Conservation (phyloP, 1,140 invertebrate species). For the Cherax quadricarinatus region DNA sequence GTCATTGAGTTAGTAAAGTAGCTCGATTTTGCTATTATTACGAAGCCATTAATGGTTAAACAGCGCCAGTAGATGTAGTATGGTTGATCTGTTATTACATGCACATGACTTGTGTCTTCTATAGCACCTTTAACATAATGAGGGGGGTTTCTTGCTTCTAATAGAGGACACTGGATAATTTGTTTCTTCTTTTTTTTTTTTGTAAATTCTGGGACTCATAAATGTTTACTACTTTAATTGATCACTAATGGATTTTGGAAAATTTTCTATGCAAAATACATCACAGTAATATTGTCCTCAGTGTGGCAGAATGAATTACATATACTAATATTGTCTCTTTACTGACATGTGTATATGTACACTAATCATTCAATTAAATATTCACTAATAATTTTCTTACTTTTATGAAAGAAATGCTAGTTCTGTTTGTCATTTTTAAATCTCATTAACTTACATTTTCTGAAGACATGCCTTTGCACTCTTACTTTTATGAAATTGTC, state of each 20-base stretch:
- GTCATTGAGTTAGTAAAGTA: not conserved
- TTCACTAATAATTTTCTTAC: not conserved
- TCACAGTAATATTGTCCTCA: not conserved
- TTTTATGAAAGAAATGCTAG: not conserved
- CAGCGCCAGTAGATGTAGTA: no score
- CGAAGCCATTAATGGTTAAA: not conserved
- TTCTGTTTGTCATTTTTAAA: not conserved
- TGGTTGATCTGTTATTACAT: not conserved
- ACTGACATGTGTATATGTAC: not conserved
- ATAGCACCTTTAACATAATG: not conserved
- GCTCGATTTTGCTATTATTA: not conserved
- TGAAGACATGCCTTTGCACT: not conserved
- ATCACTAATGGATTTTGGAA: not conserved
- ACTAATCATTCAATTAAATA: not conserved
- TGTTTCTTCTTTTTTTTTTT: not conserved
- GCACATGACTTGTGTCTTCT: not conserved
- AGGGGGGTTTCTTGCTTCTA: not conserved
- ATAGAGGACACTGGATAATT: not conserved
- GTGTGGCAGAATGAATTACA: not conserved
- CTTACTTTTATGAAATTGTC: not conserved
- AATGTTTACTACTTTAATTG: not conserved
- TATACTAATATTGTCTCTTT: not conserved
- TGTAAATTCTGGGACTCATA: not conserved
- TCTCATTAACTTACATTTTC: not conserved
- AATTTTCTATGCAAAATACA: not conserved